Base-by-base conservation (phyloP, 2,888 invertebrate species). In the Ceriagrion tenellum region DNA sequence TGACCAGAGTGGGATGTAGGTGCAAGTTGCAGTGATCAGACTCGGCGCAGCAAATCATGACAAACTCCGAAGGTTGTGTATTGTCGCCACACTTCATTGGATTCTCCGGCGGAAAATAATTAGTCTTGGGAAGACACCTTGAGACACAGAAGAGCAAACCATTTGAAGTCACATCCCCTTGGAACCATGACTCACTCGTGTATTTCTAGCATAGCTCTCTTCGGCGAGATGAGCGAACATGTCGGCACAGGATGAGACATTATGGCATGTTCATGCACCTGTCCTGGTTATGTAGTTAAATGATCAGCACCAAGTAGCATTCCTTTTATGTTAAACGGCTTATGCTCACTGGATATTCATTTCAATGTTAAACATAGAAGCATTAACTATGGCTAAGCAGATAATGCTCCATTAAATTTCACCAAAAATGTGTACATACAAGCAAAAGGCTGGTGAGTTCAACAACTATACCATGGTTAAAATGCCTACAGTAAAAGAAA, bases 101-200 rank as follows among this genome's bases (percentile, higher is more conserved):
- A 96, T 97, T 97, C 97, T 98, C 98, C 96, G 98, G 98, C 96
- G 98, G 98, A 96, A 98, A 97, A 97, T 97, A 97, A 95, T 97
- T 96, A 96, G 96, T 96, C 97, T 97, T 97, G 96, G 97, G 96
- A 96, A 97, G 96, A 96, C 98, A 98, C 97, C 97, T 97, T 96
- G 91, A 95, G 90, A 63, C 90, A 95, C 95, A 95, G 88, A 95
- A 90, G 90, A 91, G 74, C 55, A 74, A 59, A 95, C 69, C 69
- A 69, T 55, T 30, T 90, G 55, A 90, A 74, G 55, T 55, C 30
- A 40, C 88, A 95, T 59, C 69, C 56, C 59, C 20, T 88, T 90
- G 59, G 59, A 56, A 81, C 81, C 23, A 81, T 35, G 30, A 16
- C 35, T 81, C 10, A 81, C 59, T 69, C 0, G 69, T 69, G 69